These are phyloP conservation scores for Brachionus plicatilis DNA, from an alignment of 1,140 invertebrate species.

Conservation along the genomic window DNA sequence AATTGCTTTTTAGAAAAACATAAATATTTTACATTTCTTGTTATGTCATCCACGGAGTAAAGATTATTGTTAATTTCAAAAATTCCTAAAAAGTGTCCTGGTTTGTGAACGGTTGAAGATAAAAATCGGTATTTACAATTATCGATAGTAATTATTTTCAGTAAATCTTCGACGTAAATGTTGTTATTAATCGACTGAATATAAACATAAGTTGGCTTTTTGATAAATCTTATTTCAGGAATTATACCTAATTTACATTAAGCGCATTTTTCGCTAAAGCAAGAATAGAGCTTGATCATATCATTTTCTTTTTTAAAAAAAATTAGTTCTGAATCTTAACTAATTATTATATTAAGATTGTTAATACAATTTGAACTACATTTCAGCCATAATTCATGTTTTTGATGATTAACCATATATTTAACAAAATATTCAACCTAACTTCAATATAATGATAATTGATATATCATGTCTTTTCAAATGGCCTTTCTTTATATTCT, in stretches of 20 bases:
- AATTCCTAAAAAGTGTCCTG: neutral
- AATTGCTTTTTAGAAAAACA: neutral
- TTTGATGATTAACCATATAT: neutral
- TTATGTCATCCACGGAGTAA: neutral
- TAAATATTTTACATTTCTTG: neutral
- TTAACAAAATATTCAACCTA: neutral
- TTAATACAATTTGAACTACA: neutral
- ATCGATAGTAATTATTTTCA: neutral
- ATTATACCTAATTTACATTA: neutral
- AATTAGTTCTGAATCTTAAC: neutral
- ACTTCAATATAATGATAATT: constrained; percentile 6
- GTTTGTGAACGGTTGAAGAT: neutral
- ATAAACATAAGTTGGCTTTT: neutral
- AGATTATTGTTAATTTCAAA: neutral
- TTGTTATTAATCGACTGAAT: neutral
- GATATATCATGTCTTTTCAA: neutral
- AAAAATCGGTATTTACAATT: neutral
- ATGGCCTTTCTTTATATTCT: neutral
- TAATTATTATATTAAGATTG: neutral
- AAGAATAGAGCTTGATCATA: neutral
- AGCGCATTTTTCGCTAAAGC: neutral
- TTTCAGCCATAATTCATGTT: neutral
- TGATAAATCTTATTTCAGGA: neutral
- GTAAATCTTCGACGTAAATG: neutral
- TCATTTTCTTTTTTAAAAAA: constrained; percentile 9